phyloP scores from a whole-genome alignment of 1,140 invertebrate species.

The Acyrthosiphon pisum region DNA sequence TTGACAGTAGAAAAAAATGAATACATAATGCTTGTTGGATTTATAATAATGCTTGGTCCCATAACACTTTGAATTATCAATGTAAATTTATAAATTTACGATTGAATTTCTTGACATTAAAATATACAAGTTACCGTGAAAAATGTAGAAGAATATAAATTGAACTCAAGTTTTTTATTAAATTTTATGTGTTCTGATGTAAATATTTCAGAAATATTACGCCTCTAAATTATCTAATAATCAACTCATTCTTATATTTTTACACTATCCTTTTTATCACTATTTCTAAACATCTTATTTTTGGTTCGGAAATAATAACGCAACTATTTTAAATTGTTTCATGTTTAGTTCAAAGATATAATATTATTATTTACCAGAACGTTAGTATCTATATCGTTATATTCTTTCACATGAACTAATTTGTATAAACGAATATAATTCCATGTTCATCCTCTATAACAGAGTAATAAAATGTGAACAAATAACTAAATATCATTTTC shows the following conservation, averaged over 20 bases:
- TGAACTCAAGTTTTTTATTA: neutral
- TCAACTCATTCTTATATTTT: neutral
- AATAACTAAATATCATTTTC: neutral
- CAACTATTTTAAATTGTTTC: neutral
- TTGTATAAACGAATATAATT: neutral
- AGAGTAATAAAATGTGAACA: neutral
- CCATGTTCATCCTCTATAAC: neutral
- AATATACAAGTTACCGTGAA: neutral
- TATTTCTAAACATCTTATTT: neutral
- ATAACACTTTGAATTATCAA: conserved; percentile 1
- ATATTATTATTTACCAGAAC: neutral
- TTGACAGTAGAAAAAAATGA: neutral
- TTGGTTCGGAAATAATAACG: neutral
- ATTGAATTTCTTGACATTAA: neutral
- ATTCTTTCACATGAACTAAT: neutral
- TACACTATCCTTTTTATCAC: neutral
- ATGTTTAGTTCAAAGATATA: neutral
- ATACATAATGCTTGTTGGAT: neutral
- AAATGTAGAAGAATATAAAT: neutral
- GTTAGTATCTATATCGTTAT: neutral
- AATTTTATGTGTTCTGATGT: neutral
- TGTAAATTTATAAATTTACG: neutral
- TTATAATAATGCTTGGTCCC: neutral
- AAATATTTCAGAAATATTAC: neutral
- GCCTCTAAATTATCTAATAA: neutral